Evolutionary conservation across 1,140 invertebrate genomes (phyloP), one percentile per base, ranked within the genome.

Genomic region (Calycopis cecrops): DNA sequence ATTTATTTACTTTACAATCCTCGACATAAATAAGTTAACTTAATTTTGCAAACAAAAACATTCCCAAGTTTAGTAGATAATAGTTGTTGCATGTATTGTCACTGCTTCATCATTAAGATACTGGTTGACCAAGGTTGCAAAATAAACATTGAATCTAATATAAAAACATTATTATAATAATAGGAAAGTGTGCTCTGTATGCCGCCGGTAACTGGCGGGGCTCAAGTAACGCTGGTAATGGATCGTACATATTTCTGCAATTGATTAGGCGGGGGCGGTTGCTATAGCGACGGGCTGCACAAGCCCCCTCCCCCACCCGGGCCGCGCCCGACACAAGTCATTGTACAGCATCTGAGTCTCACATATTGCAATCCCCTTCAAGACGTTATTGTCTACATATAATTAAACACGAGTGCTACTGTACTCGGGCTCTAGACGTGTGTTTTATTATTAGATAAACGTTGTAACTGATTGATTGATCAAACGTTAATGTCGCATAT

Each of bases 241-340:
- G 71, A 34, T 73, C 76, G 76, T 86, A 86, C 83, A 86, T 86
- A 86, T 84, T 86, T 84, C 80, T 86, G 83, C 83, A 86, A 86
- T 86, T 86, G 82, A 86, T 86, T 86, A 86, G 82, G 75, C 82
- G 79, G 82, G 82, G 80, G 79, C 79, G 82, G 80, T 85, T 75
- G 77, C 73, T 71, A 86, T 86, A 76, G 75, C 62, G 60, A 85
- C 74, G 71, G 67, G 66, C 68, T 76, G 77, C 76, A 74, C 56
- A 48, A 37, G 49, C 62, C 53, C 60, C 65, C 54, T 52, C 52
- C 59, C 60, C 61, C 59, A 12, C 18, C 35, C 62, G 44, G 38
- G 51, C 51, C 51, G 53, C 47, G 40, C 55, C 17, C 59, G 53
- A 56, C 62, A 55, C 48, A 35, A 60, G 57, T 63, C 65, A 68